phyloP scores from a whole-genome alignment of 2,797 vertebrate genomes.

The Syncerus caffer region DNA sequence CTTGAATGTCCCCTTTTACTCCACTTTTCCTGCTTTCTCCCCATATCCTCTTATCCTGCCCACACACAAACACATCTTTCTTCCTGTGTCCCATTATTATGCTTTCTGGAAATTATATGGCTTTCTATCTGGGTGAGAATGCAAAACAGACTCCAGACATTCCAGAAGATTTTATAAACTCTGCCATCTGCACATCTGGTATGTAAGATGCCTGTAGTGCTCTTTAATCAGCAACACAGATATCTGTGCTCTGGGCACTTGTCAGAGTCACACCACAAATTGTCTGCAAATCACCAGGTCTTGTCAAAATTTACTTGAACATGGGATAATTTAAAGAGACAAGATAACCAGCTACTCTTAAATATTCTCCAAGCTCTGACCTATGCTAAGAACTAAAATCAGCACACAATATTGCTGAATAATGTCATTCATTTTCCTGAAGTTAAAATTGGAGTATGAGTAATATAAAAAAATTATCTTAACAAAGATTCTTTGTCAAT shows the following conservation, averaged over 20 bases:
- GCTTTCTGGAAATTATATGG: slow-evolving; percentile 34
- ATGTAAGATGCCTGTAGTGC: not conserved
- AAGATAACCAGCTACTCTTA: not conserved
- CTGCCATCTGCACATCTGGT: slow-evolving; percentile 53
- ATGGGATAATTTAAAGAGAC: slow-evolving; percentile 38
- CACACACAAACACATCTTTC: not conserved
- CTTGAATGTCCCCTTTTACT: not conserved
- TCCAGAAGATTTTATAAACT: slow-evolving; percentile 50
- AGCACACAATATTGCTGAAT: not conserved
- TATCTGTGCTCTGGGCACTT: slow-evolving; percentile 22
- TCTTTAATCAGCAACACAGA: slow-evolving; percentile 51
- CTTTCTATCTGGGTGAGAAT: slow-evolving; percentile 10
- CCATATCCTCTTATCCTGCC: not conserved
- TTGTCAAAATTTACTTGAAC: slow-evolving; percentile 49
- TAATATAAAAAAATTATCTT: not conserved
- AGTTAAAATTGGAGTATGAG: slow-evolving; percentile 12
- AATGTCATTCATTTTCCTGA: not conserved
- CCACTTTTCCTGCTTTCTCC: not conserved
- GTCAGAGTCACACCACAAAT: slow-evolving; percentile 33
- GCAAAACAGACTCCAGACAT: slow-evolving; percentile 18
- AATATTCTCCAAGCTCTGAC: not conserved
- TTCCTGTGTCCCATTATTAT: not conserved
- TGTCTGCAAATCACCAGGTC: slow-evolving; percentile 43
- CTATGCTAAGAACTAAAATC: slow-evolving; percentile 34
- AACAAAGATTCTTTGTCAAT: not conserved